These are phyloP conservation scores for Trichopria drosophilae DNA, from an alignment of 2,888 invertebrate genomes.

Conservation along the genomic window DNA sequence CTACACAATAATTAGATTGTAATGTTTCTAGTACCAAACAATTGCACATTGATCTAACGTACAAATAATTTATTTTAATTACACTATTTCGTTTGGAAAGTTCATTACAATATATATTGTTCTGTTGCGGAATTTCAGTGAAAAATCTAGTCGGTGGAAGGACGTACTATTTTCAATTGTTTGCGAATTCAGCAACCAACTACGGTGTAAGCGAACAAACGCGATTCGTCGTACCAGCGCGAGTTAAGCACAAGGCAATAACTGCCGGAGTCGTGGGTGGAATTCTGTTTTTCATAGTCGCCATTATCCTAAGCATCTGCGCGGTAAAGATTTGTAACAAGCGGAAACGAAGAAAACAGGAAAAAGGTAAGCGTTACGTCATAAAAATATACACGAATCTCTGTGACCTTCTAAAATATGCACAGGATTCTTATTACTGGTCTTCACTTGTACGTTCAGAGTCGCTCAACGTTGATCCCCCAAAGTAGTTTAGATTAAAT, in stretches of 20 bases:
- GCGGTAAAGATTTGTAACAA: conserved; percentile 98
- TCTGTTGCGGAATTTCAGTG: conserved; percentile 64
- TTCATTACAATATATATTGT: background rate
- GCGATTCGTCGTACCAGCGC: conserved; percentile 85
- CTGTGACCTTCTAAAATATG: too few species aligned
- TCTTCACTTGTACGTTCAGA: too few species aligned
- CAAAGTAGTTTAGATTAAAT: too few species aligned
- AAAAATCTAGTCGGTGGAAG: conserved; percentile 89
- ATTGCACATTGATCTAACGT: too few species aligned
- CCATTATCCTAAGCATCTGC: conserved; percentile 95
- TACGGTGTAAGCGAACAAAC: conserved; percentile 87
- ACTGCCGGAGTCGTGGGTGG: conserved; percentile 96
- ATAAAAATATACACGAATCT: too few species aligned
- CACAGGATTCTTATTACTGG: background rate
- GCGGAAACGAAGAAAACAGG: conserved; percentile 93
- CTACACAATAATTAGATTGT: too few species aligned
- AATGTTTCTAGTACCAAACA: too few species aligned
- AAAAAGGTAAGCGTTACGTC: conserved; percentile 95
- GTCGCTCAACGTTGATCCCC: too few species aligned
- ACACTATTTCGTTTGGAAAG: background rate
- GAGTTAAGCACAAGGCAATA: conserved; percentile 93
- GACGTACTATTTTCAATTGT: conserved; percentile 89
- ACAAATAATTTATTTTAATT: background rate
- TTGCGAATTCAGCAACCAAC: conserved; percentile 84
- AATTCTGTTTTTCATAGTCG: conserved; percentile 95